phyloP scores from a whole-genome alignment of 1,140 invertebrate species.

The Eueides isabella region DNA sequence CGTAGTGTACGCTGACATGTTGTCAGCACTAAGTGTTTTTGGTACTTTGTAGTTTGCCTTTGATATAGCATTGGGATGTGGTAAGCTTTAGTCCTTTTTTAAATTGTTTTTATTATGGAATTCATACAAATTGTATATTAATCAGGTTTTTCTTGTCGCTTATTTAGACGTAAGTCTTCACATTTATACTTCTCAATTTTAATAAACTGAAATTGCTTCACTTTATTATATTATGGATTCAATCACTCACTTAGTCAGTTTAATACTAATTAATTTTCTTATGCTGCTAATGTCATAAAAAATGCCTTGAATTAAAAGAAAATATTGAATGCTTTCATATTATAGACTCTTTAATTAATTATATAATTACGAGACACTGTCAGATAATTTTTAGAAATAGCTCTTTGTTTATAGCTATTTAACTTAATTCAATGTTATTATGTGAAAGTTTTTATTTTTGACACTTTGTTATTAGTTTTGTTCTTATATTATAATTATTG shows the following conservation, averaged over 20 bases:
- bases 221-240: slow-evolving; percentile 50
- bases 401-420: slow-evolving; percentile 51
- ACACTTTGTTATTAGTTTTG: slow-evolving; percentile 76
- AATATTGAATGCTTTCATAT: slow-evolving; percentile 7
- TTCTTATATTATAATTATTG: slow-evolving; percentile 47
- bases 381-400: slow-evolving; percentile 6
- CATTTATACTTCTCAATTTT: slow-evolving; percentile 34
- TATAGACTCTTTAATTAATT: slow-evolving; percentile 5
- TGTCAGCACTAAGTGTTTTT: slow-evolving; percentile 52
- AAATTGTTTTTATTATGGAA: slow-evolving; percentile 57
- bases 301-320: neutral
- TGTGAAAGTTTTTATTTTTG: slow-evolving; percentile 65
- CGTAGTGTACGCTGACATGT: slow-evolving; percentile 36
- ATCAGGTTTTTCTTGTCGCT: slow-evolving; percentile 59
- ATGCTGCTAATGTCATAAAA: neutral
- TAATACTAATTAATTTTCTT: slow-evolving; percentile 23
- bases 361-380: slow-evolving; percentile 7
- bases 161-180: slow-evolving; percentile 44
- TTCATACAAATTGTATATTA: slow-evolving; percentile 59
- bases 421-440: slow-evolving; percentile 54
- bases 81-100: slow-evolving; percentile 66
- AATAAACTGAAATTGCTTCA: slow-evolving; percentile 33
- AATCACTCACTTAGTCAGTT: slow-evolving; percentile 60
- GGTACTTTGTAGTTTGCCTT: slow-evolving; percentile 59
- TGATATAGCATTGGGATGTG: slow-evolving; percentile 60